A percentile compares a stretch with the other conserved stretches of the same genome.
Conservation (phyloP, 2,888 invertebrate species). For the Alviniconcha strummeri region DNA sequence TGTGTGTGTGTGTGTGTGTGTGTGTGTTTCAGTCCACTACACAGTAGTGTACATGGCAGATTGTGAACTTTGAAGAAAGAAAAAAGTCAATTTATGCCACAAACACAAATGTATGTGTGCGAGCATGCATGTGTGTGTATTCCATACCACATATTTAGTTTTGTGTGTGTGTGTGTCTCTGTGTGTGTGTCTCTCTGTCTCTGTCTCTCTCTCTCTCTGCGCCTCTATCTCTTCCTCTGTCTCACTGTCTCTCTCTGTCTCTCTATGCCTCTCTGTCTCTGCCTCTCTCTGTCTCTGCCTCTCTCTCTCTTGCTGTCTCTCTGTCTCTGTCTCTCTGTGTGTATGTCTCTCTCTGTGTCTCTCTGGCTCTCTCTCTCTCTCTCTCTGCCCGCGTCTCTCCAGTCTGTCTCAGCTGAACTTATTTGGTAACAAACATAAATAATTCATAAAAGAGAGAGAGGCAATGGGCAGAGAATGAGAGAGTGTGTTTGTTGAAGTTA, state of each 20-base stretch:
- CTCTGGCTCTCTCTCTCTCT: neutral
- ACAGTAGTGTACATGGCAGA: too few relatives aligned
- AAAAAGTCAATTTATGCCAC: too few relatives aligned
- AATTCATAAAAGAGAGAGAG: neutral
- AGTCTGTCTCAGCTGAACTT: neutral
- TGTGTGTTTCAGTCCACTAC: neutral
- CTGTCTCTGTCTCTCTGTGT: neutral
- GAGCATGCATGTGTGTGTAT: too few relatives aligned
- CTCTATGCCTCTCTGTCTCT: too few relatives aligned
- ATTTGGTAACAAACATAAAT: neutral
- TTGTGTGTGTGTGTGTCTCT: neutral
- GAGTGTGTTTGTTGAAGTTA: too few relatives aligned
- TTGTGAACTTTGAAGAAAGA: too few relatives aligned
- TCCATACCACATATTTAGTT: neutral
- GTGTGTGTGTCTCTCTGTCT: neutral
- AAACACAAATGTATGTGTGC: too few relatives aligned
- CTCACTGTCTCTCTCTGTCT: too few relatives aligned
- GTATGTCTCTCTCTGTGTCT: neutral
- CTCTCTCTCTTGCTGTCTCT: neutral
- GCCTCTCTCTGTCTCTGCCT: neutral
- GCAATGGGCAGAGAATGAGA: too few relatives aligned
- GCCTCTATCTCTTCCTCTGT: too few relatives aligned
- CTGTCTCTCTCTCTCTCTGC: too few relatives aligned
- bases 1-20: neutral
- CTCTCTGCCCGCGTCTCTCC: constrained; percentile 1